Base-by-base conservation (phyloP, 2,113 vertebrate species). In the Oncorhynchus masou region DNA sequence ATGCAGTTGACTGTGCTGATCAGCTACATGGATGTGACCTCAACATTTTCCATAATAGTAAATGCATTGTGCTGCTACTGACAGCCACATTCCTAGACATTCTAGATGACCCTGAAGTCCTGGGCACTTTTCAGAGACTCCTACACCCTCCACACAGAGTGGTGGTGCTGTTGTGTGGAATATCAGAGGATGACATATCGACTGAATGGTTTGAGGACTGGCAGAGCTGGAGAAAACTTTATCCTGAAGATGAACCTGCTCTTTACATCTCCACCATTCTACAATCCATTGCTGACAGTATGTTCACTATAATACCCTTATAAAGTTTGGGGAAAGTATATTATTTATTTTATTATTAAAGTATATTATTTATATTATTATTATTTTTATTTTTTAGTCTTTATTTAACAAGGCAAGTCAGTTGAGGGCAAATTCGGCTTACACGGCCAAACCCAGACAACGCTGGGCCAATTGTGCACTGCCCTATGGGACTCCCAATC, bases 131-230 rank as follows among this genome's bases (percentile, higher is more conserved):
- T 9, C 78, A 84, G 57, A 73, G 24, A 9, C 77, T 93, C 62
- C 88, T 94, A 5, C 60, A 78, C 9, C 91, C 92, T 22, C 90
- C 92, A 0, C 79, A 81, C 71, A 88, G 87, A 74, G 87, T 94
- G 73, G 90, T 94, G 60, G 89, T 79, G 2, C 86, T 94, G 81
- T 74, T 93, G 66, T 93, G 92, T 1, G 91, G 92, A 1, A 69
- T 93, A 59, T 62, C 82, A 1, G 92, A 94, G 65, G 76, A 78
- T 0, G 77, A 88, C 27, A 8, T 85, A 0, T 70, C 20, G 9
- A 39, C 1, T 0, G 78, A 77, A 8, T 68, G 1, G 66, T 93
- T 93, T 34, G 45, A 80, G 72, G 80, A 89, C 76, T 94, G 93
- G 93, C 39, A 82, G 0, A 68, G 13, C 34, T 94, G 93, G 93